Percentiles rank a stretch among this genome's conserved stretches.
These are phyloP conservation scores for Prenolepis imparis DNA, from an alignment of 2,888 invertebrate species.

Conservation along the genomic window DNA sequence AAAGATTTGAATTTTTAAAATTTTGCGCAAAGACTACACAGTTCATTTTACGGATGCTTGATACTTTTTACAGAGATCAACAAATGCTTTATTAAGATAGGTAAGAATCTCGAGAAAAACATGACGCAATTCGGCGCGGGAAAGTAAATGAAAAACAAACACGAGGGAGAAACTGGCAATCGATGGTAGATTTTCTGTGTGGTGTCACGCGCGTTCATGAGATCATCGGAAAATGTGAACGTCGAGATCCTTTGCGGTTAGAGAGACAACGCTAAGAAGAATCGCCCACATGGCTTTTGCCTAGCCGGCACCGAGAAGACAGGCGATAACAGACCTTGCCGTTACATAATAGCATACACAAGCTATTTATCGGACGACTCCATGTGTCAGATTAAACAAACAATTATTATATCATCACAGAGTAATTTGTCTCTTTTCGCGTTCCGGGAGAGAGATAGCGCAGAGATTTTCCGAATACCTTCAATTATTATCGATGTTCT, in stretches of 20 bases:
- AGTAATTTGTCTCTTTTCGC: conserved; percentile 50
- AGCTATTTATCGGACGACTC: conserved; percentile 55
- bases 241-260: conserved; percentile 55
- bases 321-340: conserved; percentile 65
- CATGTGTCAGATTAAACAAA: conserved; percentile 53
- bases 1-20: not conserved
- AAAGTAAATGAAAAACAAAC: conserved; percentile 18
- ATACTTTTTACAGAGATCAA: not conserved
- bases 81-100: conserved; percentile 13
- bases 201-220: conserved; percentile 33
- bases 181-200: conserved; percentile 24
- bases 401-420: conserved; percentile 46
- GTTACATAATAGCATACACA: conserved; percentile 69
- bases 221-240: conserved; percentile 52
- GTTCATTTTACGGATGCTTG: not conserved
- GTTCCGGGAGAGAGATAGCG: too few relatives aligned
- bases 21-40: not conserved
- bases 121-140: not conserved
- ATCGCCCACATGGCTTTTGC: conserved; percentile 63
- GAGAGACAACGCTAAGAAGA: conserved; percentile 62
- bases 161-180: not conserved
- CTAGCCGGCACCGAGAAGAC: conserved; percentile 40
- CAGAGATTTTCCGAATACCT: not conserved
- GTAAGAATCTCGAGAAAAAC: not conserved
- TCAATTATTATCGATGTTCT: not conserved